Base-by-base conservation (phyloP, 2,113 vertebrate genomes). In the Oophaga pumilio region DNA sequence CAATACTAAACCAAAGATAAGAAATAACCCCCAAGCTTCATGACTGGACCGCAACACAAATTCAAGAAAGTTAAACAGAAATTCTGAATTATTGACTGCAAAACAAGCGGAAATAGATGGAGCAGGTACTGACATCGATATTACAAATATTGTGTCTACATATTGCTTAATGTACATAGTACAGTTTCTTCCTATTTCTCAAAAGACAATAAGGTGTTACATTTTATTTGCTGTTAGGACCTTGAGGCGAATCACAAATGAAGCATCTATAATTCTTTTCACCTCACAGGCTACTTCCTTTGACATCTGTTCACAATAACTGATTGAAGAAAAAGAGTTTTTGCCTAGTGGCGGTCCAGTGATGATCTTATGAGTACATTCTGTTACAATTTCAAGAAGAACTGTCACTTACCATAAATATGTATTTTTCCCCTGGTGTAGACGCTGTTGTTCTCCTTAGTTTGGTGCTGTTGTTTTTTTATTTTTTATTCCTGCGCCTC, bases 191-290 rank as follows among this genome's bases (percentile, higher is more conserved):
- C n/a, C 50, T 77, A 10, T 13, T 20, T 76, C 76, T 12, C 76
- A 14, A 22, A 11, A 24, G 76, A 52, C 4, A 53, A 2, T 9
- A 8, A 77, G 43, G 53, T 78, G 52, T 78, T 57, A 78, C 52
- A 57, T 22, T 8, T n/a, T 24, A 53, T 78, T 52, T 57, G n/a
- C 76, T 24, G 52, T 14, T 52, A 26, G 15, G 50, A 15, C 76
- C 76, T 56, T 57, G 49, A 78, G 76, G 76, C 28, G 14, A 78
- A 52, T 6, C n/a, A 78, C n/a, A 57, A 50, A 78, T 17, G 50
- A 78, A 26, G n/a, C 15, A 56, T 78, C 76, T 22, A 78, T 78
- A 57, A 56, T 77, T 53, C 76, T 77, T 10, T 13, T 53, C 49
- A 13, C 10, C 76, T 26, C 76, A 57, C 50, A 17, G 2, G 76